Base-by-base conservation (phyloP, 2,888 invertebrate species). In the Trisateles emortualis region DNA sequence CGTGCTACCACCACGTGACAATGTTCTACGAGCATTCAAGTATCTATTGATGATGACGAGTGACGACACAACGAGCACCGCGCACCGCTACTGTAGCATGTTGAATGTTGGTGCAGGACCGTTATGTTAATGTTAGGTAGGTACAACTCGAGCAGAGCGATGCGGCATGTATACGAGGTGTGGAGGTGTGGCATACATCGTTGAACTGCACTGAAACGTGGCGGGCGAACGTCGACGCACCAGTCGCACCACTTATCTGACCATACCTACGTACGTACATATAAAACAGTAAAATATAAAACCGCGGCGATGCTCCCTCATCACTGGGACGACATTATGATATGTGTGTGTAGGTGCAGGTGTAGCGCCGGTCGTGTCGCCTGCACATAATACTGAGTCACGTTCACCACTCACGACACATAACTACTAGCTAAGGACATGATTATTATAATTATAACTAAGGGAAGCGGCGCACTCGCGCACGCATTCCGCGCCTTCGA, bases 381-480 rank as follows among this genome's bases (percentile, higher is more conserved):
- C 35, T 11, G 43, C 3, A 30, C 1, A 9, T 51, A 51, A 45
- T 51, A 51, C 51, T 45, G 52, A 36, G 29, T 4, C n/a, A n/a
- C n/a, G n/a, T n/a, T n/a, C 35, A 44, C 33, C 43, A 29, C 56
- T 44, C 55, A 52, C 51, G 39, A 62, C 53, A 63, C 63, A 38
- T 29, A 49, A 24, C 71, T 72, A 76, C 68, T 63, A 68, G 49
- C 68, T 56, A 59, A 36, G 38, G 43, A 53, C 56, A 50, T 39
- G 14, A 52, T 33, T 51, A 69, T 17, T 41, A 32, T 52, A 46
- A 53, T 44, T 66, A 66, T 35, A 45, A 24, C 52, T 60, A 66
- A 40, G 4, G 17, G 29, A 40, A 52, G 51, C 53, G 51, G 26
- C 30, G 36, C 41, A 19, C 40, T 36, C 36, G 39, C 41, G 52